These are phyloP conservation scores for Pogoniulus pusillus DNA, from an alignment of 2,797 vertebrate species.

Conservation along the genomic window DNA sequence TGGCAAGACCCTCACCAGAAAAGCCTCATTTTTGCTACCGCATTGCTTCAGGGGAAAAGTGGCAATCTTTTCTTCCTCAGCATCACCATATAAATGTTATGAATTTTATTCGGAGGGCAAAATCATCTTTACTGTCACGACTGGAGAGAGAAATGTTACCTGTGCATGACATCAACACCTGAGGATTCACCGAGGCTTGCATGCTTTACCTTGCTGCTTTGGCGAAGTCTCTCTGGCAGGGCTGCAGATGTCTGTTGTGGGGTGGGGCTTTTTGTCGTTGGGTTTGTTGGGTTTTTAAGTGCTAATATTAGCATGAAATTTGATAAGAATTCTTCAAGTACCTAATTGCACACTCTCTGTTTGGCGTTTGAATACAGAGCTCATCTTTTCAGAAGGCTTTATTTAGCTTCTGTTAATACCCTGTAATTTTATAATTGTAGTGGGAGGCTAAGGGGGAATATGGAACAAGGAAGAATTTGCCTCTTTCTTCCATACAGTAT, in stretches of 20 bases:
- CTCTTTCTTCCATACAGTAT: slow-evolving; percentile 60
- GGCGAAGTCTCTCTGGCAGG: slow-evolving; percentile 60
- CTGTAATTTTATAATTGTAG: slow-evolving; percentile 77
- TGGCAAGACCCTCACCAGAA: slow-evolving; percentile 44
- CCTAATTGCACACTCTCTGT: slow-evolving; percentile 75
- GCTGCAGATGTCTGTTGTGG: slow-evolving; percentile 70
- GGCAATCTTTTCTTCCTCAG: background rate
- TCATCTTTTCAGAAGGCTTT: slow-evolving; percentile 69
- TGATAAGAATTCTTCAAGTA: slow-evolving; percentile 81
- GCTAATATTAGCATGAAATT: slow-evolving; percentile 77
- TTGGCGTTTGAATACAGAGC: slow-evolving; percentile 72
- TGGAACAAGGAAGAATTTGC: slow-evolving; percentile 65
- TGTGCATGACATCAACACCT: slow-evolving; percentile 10
- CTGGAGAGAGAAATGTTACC: slow-evolving; percentile 6
- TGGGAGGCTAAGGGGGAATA: slow-evolving; percentile 47
- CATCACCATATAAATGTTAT: slow-evolving; percentile 51
- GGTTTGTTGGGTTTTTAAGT: slow-evolving; percentile 1
- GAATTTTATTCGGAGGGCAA: slow-evolving; percentile 9
- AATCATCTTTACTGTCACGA: slow-evolving; percentile 22
- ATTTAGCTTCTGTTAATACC: slow-evolving; percentile 78
- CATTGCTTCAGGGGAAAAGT: background rate
- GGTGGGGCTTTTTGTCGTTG: background rate
- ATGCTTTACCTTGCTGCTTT: slow-evolving; percentile 40
- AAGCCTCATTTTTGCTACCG: slow-evolving; percentile 24
- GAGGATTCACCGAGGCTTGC: background rate